Percentiles rank a stretch among this genome's conserved stretches.
These are phyloP conservation scores for Atta texana DNA, from an alignment of 1,140 invertebrate species.

Conservation along the genomic window DNA sequence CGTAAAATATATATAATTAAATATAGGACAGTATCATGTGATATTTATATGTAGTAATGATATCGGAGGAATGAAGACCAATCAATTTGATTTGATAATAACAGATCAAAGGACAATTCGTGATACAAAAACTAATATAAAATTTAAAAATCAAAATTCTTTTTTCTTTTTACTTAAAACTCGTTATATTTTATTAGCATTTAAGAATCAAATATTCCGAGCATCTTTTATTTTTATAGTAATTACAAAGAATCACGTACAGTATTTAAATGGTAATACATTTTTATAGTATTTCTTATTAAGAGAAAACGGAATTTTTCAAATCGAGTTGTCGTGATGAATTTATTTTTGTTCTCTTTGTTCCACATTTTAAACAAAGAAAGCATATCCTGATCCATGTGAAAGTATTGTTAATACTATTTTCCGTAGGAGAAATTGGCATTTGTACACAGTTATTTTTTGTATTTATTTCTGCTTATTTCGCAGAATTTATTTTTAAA, in stretches of 20 bases:
- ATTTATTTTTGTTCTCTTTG: conserved; percentile 12
- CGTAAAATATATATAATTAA: conserved; percentile 44
- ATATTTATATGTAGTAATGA: conserved; percentile 13
- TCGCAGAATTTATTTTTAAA: conserved; percentile 1
- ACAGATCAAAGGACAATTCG: not conserved
- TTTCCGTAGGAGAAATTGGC: not conserved
- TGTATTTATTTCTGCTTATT: not conserved
- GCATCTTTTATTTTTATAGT: not conserved
- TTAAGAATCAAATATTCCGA: not conserved
- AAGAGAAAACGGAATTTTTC: not conserved
- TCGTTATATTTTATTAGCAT: not conserved
- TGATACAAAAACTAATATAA: not conserved
- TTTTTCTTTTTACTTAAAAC: not conserved
- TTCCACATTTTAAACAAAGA: not conserved
- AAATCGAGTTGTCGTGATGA: not conserved
- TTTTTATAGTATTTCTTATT: not conserved
- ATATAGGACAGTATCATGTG: conserved; percentile 14
- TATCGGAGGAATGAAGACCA: not conserved
- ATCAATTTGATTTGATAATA: conserved; percentile 35
- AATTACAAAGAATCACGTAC: not conserved
- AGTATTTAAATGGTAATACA: not conserved
- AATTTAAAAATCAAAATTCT: not conserved
- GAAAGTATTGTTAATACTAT: not conserved
- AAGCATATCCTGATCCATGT: not conserved
- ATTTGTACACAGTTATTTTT: not conserved